Base-by-base conservation (phyloP, 2,888 invertebrate genomes). In the Zhengitettix transpicula region DNA sequence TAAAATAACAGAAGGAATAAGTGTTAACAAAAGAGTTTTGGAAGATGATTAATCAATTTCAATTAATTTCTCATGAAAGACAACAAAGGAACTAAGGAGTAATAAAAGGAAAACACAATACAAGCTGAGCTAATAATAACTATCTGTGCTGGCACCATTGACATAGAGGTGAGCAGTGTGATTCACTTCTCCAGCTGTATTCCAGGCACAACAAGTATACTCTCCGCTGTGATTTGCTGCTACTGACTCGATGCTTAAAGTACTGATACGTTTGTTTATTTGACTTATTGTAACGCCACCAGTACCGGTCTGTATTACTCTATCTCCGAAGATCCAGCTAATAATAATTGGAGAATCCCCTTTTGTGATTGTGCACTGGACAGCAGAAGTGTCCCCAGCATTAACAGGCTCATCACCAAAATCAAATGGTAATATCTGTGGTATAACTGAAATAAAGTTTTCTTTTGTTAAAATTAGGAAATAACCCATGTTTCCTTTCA, bases 331-430 rank as follows among this genome's bases (percentile, higher is more conserved):
- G 66, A 70, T 79, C 90, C 90, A 91, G 57, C 78, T 77, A 63
- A 91, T 83, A 64, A 78, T 80, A 63, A 91, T 77, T 1, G 91
- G 90, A 67, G 83, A 79, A 72, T 91, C 90, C 61, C 90, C 88
- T 71, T 87, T 86, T 68, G 80, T 80, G 14, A 68, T 66, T 15
- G 67, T 64, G 55, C 85, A 78, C 56, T 84, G 82, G 72, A 87
- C 87, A 63, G 82, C 79, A 60, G 85, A 79, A 75, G 83, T 81
- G 67, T 87, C 85, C 57, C 85, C 84, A 67, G 85, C 84, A 69
- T 87, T 86, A n/a, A 84, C 81, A 58, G 84, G 80, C 66, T 82
- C 81, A 56, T 82, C 81, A 64, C 77, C 78, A 69, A 85, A 82
- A 66, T 80, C 78, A 65, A 75, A 75, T 14, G 73, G 72, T n/a